Percentiles rank a stretch among this genome's conserved stretches.
Evolutionary conservation across 1,140 invertebrate genomes (phyloP).

Genomic region (Drosophila orosa): DNA sequence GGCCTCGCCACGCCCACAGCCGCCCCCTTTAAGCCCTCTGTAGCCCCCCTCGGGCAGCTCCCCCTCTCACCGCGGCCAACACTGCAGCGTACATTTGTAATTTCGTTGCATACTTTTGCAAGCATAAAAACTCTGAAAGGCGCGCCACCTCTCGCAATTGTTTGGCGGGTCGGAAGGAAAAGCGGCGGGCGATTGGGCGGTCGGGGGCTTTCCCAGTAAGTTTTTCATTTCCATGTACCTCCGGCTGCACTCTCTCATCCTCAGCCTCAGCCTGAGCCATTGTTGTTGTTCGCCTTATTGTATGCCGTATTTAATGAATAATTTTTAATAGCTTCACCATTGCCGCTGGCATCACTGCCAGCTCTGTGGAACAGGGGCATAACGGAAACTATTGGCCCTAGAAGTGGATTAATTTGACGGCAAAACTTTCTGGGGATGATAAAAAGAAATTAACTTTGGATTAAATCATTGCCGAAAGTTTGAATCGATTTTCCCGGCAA

Average conservation of each 20-base stretch:
- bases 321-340: constrained; percentile 76
- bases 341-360: constrained; percentile 31
- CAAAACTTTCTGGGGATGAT: constrained; percentile 32
- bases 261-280: neutral
- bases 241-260: constrained; percentile 31
- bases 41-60: neutral
- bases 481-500: constrained; percentile 8
- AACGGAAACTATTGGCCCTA: constrained; percentile 27
- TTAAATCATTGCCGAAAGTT: constrained; percentile 44
- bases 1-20: constrained; percentile 31
- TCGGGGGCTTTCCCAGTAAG: constrained; percentile 24
- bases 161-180: constrained; percentile 28
- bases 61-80: constrained; percentile 10
- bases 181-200: constrained; percentile 10
- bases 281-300: constrained; percentile 55
- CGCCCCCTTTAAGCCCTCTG: constrained; percentile 1
- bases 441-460: constrained; percentile 56
- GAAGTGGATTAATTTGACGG: constrained; percentile 49
- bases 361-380: constrained; percentile 3
- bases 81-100: constrained; percentile 74
- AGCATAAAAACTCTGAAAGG: constrained; percentile 57
- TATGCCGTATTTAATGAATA: constrained; percentile 78
- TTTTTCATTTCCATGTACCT: constrained; percentile 70
- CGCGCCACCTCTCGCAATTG: constrained; percentile 57
- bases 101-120: constrained; percentile 78